These are phyloP conservation scores for Zaprionus inermis DNA, from an alignment of 1,140 invertebrate genomes.

Conservation along the genomic window DNA sequence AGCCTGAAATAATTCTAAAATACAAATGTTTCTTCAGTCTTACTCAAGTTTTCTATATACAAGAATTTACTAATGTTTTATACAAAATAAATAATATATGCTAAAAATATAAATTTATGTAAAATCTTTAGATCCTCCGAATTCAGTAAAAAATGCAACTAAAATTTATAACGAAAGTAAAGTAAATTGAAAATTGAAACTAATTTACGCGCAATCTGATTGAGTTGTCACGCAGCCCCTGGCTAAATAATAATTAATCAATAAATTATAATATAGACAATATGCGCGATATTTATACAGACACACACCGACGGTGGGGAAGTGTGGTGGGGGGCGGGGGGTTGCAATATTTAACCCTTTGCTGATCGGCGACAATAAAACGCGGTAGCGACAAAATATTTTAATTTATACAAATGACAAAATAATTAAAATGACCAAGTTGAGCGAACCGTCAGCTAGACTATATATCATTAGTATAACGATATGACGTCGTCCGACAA, in stretches of 20 bases:
- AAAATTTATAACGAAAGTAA: neutral
- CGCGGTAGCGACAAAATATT: conserved; percentile 55
- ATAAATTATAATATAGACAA: conserved; percentile 25
- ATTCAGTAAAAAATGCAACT: no score
- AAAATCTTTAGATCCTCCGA: no score
- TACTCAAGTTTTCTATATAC: no score
- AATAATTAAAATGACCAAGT: conserved; percentile 73
- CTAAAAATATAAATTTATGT: no score
- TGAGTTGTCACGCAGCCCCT: conserved; percentile 34
- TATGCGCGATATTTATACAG: neutral
- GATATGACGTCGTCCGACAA: conserved; percentile 24
- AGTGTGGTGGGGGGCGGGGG: no score
- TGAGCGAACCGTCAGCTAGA: conserved; percentile 55
- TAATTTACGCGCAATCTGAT: conserved; percentile 15
- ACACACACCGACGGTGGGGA: neutral
- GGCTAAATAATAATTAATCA: conserved; percentile 47
- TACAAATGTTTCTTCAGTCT: no score
- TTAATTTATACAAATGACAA: conserved; percentile 83
- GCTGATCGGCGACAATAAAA: conserved; percentile 20
- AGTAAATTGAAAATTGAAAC: neutral
- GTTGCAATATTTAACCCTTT: conserved; percentile 35
- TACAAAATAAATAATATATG: no score
- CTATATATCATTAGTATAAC: conserved; percentile 75
- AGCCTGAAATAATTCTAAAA: no score
- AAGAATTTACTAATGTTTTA: no score